A percentile compares a stretch with the other conserved stretches of the same genome.
Conservation (phyloP, 1,140 invertebrate genomes). For the Polypedilum vanderplanki region DNA sequence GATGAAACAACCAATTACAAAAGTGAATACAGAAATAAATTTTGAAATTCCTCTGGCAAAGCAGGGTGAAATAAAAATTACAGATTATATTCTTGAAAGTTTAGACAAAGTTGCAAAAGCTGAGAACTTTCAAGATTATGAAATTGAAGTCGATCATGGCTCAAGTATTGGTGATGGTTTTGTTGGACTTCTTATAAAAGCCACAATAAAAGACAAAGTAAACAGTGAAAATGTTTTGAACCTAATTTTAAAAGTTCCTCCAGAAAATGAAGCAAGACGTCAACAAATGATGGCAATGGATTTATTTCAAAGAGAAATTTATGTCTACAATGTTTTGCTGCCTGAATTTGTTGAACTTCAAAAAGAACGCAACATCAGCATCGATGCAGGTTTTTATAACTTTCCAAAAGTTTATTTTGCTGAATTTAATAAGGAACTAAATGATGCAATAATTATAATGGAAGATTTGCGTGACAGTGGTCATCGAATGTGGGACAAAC, state of each 20-base stretch:
- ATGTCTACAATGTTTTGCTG: not conserved
- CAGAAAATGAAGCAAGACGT: not conserved
- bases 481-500: constrained; percentile 22
- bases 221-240: not conserved
- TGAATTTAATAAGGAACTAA: not conserved
- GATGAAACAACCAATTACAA: no score
- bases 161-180: not conserved
- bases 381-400: not conserved
- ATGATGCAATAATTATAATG: constrained; percentile 28
- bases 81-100: not conserved
- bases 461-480: constrained; percentile 29
- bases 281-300: not conserved
- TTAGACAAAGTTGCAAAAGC: not conserved
- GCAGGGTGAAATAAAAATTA: constrained; percentile 23
- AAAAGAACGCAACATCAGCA: not conserved
- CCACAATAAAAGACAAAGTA: not conserved
- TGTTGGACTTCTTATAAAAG: not conserved
- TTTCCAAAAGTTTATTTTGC: constrained; percentile 29
- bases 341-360: not conserved
- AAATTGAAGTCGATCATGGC: not conserved
- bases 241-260: not conserved
- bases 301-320: not conserved
- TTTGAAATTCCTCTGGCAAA: not conserved
- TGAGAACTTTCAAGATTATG: not conserved
- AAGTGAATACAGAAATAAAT: no score